phyloP scores from a whole-genome alignment of 2,797 vertebrate genomes.

The Eutrigla gurnardus region DNA sequence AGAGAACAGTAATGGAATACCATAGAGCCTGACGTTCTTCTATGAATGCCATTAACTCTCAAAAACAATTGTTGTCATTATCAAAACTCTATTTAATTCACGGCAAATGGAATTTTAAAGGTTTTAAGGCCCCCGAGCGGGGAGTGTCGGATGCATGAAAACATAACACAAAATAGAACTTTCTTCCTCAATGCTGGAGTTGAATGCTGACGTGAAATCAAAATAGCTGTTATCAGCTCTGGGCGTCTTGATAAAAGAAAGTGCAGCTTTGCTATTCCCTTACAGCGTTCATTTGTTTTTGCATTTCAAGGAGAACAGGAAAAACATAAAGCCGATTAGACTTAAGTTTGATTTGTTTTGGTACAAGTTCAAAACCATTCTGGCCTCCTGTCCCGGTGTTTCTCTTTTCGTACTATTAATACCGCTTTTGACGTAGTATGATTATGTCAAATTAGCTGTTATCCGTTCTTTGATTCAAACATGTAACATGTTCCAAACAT shows the following conservation, averaged over 20 bases:
- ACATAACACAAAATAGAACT: conserved; percentile 49
- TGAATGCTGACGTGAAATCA: conserved; percentile 29
- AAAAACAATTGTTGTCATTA: conserved; percentile 78
- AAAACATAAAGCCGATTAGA: conserved; percentile 28
- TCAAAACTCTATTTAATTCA: conserved; percentile 71
- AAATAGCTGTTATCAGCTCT: conserved; percentile 39
- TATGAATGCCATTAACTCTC: conserved; percentile 73
- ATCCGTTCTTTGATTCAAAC: conserved; percentile 64
- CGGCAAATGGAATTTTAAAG: conserved; percentile 54
- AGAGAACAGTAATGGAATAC: conserved; percentile 68
- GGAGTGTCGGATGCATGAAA: conserved; percentile 48
- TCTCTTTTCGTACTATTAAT: conserved; percentile 62
- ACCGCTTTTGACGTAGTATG: conserved; percentile 34
- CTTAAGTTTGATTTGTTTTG: conserved; percentile 55
- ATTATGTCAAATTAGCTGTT: conserved; percentile 67
- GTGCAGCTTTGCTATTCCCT: conserved; percentile 42
- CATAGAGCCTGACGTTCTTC: conserved; percentile 51
- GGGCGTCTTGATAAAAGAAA: conserved; percentile 35
- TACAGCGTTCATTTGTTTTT: conserved; percentile 34
- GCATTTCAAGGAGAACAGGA: conserved; percentile 32
- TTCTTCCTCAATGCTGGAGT: conserved; percentile 42
- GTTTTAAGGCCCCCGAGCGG: conserved; percentile 37
- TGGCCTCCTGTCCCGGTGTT: conserved; percentile 32
- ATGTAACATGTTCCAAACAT: conserved; percentile 63
- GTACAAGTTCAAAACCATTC: conserved; percentile 21